phyloP scores from a whole-genome alignment of 2,888 invertebrate species.

The Anoncus sp. region DNA sequence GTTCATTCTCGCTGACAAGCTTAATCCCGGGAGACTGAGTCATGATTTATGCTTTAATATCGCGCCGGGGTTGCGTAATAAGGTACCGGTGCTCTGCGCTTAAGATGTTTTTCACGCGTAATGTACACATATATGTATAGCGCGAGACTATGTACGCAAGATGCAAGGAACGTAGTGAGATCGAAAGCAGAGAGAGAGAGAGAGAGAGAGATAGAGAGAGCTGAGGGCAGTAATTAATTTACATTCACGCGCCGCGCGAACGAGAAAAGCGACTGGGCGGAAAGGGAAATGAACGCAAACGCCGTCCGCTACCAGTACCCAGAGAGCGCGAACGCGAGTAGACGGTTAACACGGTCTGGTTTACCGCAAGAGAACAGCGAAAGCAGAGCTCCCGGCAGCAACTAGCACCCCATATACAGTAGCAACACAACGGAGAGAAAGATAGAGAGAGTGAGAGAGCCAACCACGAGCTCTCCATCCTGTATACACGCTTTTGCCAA shows the following conservation, averaged over 20 bases:
- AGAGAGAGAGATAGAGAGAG: conserved; percentile 35
- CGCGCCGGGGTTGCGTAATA: conserved; percentile 76
- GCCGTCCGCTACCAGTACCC: conserved; percentile 49
- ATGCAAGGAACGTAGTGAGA: conserved; percentile 23
- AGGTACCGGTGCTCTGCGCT: conserved; percentile 71
- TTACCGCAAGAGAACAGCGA: conserved; percentile 65
- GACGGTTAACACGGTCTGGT: conserved; percentile 64
- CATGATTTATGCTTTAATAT: conserved; percentile 82
- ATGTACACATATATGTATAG: conserved; percentile 29
- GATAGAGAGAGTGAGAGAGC: conserved; percentile 5
- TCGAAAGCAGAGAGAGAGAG: conserved; percentile 29
- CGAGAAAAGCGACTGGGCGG: conserved; percentile 70
- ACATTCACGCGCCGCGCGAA: conserved; percentile 77
- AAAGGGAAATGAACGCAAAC: conserved; percentile 66
- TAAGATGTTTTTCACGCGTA: conserved; percentile 79
- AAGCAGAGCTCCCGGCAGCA: conserved; percentile 68
- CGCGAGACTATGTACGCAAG: conserved; percentile 24
- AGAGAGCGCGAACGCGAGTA: conserved; percentile 59
- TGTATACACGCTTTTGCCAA: conserved; percentile 46
- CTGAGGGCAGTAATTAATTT: conserved; percentile 80
- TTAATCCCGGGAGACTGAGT: conserved; percentile 78
- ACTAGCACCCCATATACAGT: conserved; percentile 54
- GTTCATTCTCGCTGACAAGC: conserved; percentile 65
- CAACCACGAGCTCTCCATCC: conserved; percentile 24
- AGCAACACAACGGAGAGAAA: conserved; percentile 27